A percentile compares a stretch with the other conserved stretches of the same genome.
phyloP scores from a whole-genome alignment of 2,888 invertebrate genomes.

The Dasysyrphus albostriatus region DNA sequence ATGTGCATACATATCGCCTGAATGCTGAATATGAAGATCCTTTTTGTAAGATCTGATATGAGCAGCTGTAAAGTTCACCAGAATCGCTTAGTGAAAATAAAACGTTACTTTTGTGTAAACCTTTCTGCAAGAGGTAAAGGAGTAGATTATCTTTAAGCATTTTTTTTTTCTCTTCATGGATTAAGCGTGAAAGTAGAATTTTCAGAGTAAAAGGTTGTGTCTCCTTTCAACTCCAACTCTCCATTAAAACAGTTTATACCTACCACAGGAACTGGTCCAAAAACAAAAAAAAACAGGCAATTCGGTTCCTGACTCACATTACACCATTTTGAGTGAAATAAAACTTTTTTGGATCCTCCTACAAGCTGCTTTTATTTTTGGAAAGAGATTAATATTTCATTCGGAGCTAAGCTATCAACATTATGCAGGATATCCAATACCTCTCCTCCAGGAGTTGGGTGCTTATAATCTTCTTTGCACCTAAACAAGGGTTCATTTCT shows the following conservation, averaged over 20 bases:
- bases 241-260: neutral
- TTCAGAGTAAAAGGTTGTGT: neutral
- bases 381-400: slow-evolving; percentile 37
- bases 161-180: neutral
- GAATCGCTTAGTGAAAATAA: slow-evolving; percentile 18
- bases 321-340: slow-evolving; percentile 17
- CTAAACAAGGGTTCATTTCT: slow-evolving; percentile 28
- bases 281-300: neutral
- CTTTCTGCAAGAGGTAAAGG: neutral
- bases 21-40: slow-evolving; percentile 27
- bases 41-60: slow-evolving; percentile 21
- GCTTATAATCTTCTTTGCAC: slow-evolving; percentile 36
- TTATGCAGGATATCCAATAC: slow-evolving; percentile 23
- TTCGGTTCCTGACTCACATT: slow-evolving; percentile 16
- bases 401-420: slow-evolving; percentile 27
- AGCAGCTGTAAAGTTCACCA: slow-evolving; percentile 26
- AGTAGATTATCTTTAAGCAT: slow-evolving; percentile 16
- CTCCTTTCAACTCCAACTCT: neutral
- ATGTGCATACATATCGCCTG: slow-evolving; percentile 35
- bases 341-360: slow-evolving; percentile 6
- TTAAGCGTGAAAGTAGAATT: slow-evolving; percentile 3
- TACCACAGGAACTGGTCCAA: neutral
- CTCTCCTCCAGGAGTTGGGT: neutral
- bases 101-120: neutral
- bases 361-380: neutral